Conservation (phyloP, 2,797 vertebrate species). For the Loriculus beryllinus region DNA sequence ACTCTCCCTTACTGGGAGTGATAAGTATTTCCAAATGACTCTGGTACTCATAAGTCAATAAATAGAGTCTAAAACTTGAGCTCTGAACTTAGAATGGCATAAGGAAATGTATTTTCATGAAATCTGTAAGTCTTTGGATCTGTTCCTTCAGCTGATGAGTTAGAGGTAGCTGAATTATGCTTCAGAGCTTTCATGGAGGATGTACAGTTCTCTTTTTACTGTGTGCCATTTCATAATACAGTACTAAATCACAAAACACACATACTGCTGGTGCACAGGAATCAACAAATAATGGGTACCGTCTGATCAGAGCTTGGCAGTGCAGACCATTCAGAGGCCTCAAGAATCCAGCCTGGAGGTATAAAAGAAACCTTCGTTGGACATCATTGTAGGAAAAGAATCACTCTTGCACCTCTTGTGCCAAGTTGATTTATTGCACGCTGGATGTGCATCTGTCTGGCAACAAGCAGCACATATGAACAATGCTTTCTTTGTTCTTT, state of each 20-base stretch:
- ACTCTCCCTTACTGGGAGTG: not conserved
- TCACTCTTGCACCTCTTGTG: not conserved
- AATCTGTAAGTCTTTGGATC: not conserved
- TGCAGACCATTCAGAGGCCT: not conserved
- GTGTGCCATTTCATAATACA: not conserved
- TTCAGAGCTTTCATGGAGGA: not conserved
- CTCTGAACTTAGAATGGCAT: not conserved
- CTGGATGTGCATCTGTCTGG: not conserved
- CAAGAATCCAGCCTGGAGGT: not conserved
- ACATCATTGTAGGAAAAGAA: not conserved
- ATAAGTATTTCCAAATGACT: not conserved
- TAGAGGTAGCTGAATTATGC: not conserved
- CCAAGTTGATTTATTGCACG: not conserved
- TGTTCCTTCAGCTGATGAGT: not conserved
- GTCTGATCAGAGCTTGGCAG: not conserved
- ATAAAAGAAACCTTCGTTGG: not conserved
- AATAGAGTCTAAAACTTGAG: not conserved
- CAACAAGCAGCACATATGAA: not conserved
- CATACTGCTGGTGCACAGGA: not conserved
- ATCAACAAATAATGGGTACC: not conserved
- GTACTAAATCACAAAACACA: not conserved
- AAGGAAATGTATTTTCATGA: not conserved
- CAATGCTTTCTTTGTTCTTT: not conserved
- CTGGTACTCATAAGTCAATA: not conserved
- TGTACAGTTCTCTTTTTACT: not conserved